Evolutionary conservation across 1,140 invertebrate genomes (phyloP).

Genomic region (Dolichoris vasculosae): DNA sequence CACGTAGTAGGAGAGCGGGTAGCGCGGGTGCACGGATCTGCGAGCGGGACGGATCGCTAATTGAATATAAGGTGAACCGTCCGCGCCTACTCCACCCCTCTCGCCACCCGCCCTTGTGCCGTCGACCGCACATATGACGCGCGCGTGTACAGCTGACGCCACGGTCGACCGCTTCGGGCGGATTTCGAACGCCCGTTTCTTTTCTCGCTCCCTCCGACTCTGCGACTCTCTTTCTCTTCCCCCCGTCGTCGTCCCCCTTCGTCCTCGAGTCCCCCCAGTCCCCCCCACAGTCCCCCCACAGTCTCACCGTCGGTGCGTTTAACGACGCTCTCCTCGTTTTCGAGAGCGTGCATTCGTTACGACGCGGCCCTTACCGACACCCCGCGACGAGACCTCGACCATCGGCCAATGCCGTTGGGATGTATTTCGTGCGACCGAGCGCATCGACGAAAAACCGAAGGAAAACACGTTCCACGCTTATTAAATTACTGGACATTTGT

Average conservation of each 20-base stretch:
- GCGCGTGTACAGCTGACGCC: conserved; percentile 33
- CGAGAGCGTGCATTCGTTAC: not conserved
- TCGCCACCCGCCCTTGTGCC: not conserved
- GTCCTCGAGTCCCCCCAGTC: too few relatives aligned
- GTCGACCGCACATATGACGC: conserved; percentile 15
- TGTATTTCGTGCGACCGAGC: too few relatives aligned
- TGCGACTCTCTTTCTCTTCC: too few relatives aligned
- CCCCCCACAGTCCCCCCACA: too few relatives aligned
- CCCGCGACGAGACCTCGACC: too few relatives aligned
- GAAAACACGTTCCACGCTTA: not conserved
- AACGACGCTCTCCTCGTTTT: not conserved
- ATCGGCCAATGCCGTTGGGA: too few relatives aligned
- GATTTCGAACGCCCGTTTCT: not conserved
- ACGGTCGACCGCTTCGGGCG: not conserved
- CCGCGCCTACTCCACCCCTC: not conserved
- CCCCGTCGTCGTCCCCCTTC: too few relatives aligned
- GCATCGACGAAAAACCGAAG: too few relatives aligned
- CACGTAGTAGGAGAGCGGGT: not conserved
- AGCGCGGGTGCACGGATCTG: not conserved
- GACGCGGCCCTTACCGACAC: too few relatives aligned
- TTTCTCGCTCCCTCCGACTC: not conserved
- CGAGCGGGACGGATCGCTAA: conserved; percentile 58
- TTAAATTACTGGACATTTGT: not conserved
- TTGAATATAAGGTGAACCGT: conserved; percentile 60
- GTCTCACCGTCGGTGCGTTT: too few relatives aligned